Evolutionary conservation across 2,888 invertebrate genomes (phyloP).

Genomic region (Heliconius charithonia): DNA sequence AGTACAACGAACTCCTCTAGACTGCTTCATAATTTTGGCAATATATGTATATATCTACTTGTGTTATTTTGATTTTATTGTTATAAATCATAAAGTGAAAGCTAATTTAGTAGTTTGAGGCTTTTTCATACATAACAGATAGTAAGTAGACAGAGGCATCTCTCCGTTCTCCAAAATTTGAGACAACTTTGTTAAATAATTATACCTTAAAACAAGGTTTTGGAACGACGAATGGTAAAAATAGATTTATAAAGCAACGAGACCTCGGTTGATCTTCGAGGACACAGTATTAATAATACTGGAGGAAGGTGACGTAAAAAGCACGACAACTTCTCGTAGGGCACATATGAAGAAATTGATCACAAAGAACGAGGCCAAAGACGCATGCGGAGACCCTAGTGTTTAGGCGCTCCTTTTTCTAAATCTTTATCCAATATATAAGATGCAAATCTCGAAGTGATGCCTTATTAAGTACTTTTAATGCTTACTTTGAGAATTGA

Average conservation of each 20-base stretch:
- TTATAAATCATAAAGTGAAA: neutral
- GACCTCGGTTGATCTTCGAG: neutral
- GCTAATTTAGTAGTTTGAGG: neutral
- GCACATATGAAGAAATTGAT: neutral
- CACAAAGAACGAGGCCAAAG: no score
- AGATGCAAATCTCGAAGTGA: neutral
- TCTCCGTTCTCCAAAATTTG: no score
- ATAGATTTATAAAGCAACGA: neutral
- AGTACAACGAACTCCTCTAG: constrained; percentile 20
- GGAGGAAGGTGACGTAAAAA: neutral
- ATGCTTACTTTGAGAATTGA: neutral
- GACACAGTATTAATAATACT: neutral
- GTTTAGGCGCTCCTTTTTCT: no score
- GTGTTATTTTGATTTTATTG: neutral
- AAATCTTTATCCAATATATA: no score
- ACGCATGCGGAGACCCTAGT: no score
- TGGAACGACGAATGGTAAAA: no score
- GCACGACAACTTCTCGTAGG: no score
- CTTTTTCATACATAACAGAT: no score
- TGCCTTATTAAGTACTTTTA: neutral
- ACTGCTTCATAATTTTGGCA: constrained; percentile 5
- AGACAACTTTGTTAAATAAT: no score
- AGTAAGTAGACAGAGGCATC: no score
- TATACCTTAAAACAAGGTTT: no score
- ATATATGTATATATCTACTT: neutral